Conservation (phyloP, 1,140 invertebrate genomes). For the Diorhabda sublineata region DNA sequence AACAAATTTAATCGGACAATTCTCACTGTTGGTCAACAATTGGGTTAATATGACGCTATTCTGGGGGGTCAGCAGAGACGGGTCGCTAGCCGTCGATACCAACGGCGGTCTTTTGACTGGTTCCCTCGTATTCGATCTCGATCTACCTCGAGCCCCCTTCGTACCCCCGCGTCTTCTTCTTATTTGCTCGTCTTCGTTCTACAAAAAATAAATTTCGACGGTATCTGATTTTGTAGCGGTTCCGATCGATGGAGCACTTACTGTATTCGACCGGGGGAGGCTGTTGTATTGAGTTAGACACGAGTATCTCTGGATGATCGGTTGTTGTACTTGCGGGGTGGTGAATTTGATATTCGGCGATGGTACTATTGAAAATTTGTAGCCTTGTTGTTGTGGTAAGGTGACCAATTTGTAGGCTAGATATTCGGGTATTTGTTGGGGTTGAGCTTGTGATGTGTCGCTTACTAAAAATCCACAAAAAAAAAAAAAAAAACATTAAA, state of each 20-base stretch:
- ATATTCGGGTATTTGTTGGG: conserved; percentile 21
- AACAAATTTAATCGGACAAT: not conserved
- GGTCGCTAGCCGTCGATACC: conserved; percentile 55
- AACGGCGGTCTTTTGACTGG: conserved; percentile 50
- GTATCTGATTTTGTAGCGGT: too few species aligned
- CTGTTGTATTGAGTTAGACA: conserved; percentile 17
- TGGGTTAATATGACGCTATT: conserved; percentile 62
- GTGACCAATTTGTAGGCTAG: conserved; percentile 19
- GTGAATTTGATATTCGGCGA: conserved; percentile 45
- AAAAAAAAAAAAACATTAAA: too few species aligned
- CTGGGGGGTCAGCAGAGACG: conserved; percentile 50
- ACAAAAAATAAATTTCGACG: not conserved
- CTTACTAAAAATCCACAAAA: not conserved
- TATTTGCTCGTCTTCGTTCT: conserved; percentile 3
- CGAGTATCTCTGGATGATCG: conserved; percentile 24
- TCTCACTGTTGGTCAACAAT: conserved; percentile 52
- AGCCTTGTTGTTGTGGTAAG: conserved; percentile 36
- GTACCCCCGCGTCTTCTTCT: conserved; percentile 22
- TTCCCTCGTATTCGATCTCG: conserved; percentile 43
- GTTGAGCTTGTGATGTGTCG: conserved; percentile 13
- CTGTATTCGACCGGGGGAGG: conserved; percentile 15
- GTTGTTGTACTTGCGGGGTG: conserved; percentile 44
- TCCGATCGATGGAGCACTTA: conserved; percentile 4
- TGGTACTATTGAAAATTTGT: conserved; percentile 48
- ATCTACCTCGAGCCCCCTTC: conserved; percentile 36